These are phyloP conservation scores for Myodes glareolus DNA, from an alignment of 2,113 vertebrate genomes.

Conservation along the genomic window DNA sequence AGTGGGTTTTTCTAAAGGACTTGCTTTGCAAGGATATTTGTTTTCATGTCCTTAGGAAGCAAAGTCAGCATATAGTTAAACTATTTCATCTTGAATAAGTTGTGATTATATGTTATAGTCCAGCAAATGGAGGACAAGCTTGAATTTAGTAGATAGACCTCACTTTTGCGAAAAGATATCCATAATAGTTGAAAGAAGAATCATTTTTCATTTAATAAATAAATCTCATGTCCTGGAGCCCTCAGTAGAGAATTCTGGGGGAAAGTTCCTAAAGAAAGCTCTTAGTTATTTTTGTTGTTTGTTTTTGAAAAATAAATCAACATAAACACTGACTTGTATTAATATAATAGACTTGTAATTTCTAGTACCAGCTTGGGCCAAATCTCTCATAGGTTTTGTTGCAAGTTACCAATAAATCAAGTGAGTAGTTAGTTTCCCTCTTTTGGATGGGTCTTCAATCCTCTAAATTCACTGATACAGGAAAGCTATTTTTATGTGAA, in stretches of 20 bases:
- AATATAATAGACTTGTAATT: constrained; percentile 5
- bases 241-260: not conserved
- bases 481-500: constrained; percentile 4
- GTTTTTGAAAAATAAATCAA: constrained; percentile 27
- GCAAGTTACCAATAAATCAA: not conserved
- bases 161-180: constrained; percentile 67
- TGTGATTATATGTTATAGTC: constrained; percentile 68
- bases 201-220: constrained; percentile 40
- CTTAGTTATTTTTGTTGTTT: constrained; percentile 21
- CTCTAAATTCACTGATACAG: not conserved
- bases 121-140: constrained; percentile 37
- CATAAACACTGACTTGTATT: not conserved
- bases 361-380: not conserved
- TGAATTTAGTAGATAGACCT: constrained; percentile 71
- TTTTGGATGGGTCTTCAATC: not conserved
- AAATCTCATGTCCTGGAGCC: constrained; percentile 23
- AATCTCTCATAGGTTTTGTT: not conserved
- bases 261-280: constrained; percentile 28
- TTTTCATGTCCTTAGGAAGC: constrained; percentile 78
- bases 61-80: constrained; percentile 81
- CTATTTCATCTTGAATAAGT: constrained; percentile 73
- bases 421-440: not conserved
- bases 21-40: constrained; percentile 80
- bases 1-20: constrained; percentile 83
- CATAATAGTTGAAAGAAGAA: constrained; percentile 42